Conservation (phyloP, 92 coral and sea anemone genomes). For the Zoanthus sociatus region DNA sequence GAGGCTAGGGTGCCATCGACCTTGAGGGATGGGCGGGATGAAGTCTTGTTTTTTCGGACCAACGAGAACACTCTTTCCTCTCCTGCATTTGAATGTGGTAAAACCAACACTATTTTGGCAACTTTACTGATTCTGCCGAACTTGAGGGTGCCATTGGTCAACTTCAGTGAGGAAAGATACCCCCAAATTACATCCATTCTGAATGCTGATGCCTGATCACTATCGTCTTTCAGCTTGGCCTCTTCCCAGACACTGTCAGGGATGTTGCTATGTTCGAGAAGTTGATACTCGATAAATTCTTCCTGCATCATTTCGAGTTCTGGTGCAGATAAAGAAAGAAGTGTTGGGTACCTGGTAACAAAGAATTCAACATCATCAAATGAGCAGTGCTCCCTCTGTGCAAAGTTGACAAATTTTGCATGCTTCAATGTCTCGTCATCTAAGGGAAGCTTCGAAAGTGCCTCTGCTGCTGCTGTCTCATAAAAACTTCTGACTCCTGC, state of each 20-base stretch:
- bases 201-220: conserved; percentile 4
- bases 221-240: not conserved
- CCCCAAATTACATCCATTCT: conserved; percentile 43
- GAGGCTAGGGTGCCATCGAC: conserved; percentile 34
- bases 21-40: not conserved
- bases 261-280: conserved; percentile 4
- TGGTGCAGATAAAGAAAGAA: conserved; percentile 29
- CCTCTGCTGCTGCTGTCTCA: conserved; percentile 58
- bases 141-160: conserved; percentile 4
- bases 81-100: too few species aligned
- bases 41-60: not conserved
- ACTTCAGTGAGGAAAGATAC: conserved; percentile 9
- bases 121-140: conserved; percentile 31
- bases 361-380: conserved; percentile 64
- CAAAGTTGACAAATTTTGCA: conserved; percentile 52
- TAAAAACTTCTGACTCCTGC: conserved; percentile 61
- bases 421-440: conserved; percentile 48
- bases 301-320: conserved; percentile 33
- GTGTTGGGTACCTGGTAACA: conserved; percentile 45
- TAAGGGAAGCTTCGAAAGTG: conserved; percentile 63
- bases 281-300: conserved; percentile 42
- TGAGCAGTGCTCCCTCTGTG: conserved; percentile 44
- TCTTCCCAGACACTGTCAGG: conserved; percentile 14
- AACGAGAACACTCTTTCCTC: not conserved
- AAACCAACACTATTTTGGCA: conserved; percentile 20